phyloP scores from a whole-genome alignment of 2,113 vertebrate genomes.

The Peromyscus polionotus region DNA sequence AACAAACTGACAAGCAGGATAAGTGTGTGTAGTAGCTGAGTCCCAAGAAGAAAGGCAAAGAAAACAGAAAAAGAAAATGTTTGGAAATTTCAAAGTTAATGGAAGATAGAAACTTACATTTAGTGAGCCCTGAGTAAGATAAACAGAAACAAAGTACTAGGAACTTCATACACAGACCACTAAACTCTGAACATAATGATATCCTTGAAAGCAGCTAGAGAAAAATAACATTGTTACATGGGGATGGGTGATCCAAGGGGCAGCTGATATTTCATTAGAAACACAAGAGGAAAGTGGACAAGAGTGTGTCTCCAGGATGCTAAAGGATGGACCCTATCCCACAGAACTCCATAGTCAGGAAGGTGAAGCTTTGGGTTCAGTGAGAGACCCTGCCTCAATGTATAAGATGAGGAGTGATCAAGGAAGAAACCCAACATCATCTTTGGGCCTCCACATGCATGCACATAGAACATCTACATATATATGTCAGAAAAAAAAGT shows the following conservation, averaged over 20 bases:
- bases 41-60: background rate
- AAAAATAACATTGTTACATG: background rate
- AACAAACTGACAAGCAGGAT: background rate
- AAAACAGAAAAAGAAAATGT: background rate
- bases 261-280: background rate
- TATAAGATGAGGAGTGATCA: too few relatives aligned
- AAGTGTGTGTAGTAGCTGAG: background rate
- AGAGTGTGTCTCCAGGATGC: background rate
- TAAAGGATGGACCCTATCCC: background rate
- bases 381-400: background rate
- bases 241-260: fast-evolving
- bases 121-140: background rate
- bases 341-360: background rate
- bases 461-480: background rate
- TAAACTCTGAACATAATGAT: background rate
- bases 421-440: background rate
- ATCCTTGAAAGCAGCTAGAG: background rate
- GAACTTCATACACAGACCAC: background rate
- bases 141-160: background rate
- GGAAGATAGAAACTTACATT: background rate
- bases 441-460: background rate
- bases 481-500: background rate
- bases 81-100: background rate
- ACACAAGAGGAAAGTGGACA: background rate
- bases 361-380: background rate